phyloP scores from a whole-genome alignment of 2,888 invertebrate genomes.

The Trichogramma evanescens region DNA sequence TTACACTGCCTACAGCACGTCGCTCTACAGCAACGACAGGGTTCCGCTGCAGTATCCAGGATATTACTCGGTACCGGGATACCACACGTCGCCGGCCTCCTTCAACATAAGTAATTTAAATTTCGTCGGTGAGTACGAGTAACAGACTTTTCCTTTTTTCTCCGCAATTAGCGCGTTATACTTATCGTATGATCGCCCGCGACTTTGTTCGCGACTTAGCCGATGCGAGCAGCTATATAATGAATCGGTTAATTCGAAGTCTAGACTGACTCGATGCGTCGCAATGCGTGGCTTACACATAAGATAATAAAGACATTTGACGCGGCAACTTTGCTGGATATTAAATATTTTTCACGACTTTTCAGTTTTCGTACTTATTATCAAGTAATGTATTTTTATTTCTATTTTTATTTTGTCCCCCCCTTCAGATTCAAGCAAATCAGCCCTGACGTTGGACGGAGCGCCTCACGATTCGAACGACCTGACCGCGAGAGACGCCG shows the following conservation, averaged over 20 bases:
- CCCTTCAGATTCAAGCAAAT: conserved; percentile 38
- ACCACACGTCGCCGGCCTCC: conserved; percentile 40
- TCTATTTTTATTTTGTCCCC: background rate
- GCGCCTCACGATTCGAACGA: conserved; percentile 41
- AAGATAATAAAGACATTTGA: too few relatives aligned
- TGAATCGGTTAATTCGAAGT: background rate
- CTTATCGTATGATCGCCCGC: background rate
- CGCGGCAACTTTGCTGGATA: too few relatives aligned
- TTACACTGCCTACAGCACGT: conserved; percentile 40
- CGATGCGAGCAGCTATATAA: too few relatives aligned
- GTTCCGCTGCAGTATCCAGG: conserved; percentile 44
- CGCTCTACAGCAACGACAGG: conserved; percentile 43
- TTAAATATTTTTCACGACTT: too few relatives aligned
- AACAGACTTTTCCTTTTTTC: background rate
- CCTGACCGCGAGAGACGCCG: conserved; percentile 40
- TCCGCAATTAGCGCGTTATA: background rate
- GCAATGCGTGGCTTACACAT: background rate
- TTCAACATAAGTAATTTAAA: conserved; percentile 43
- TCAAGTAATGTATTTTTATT: too few relatives aligned
- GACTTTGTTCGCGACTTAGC: too few relatives aligned
- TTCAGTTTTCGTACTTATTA: too few relatives aligned
- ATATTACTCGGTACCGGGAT: conserved; percentile 44
- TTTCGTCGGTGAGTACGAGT: conserved; percentile 34
- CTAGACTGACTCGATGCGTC: conserved; percentile 5
- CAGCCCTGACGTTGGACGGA: conserved; percentile 38